Conservation (phyloP, 2,888 invertebrate species). For the Lasioglossum calceatum region DNA sequence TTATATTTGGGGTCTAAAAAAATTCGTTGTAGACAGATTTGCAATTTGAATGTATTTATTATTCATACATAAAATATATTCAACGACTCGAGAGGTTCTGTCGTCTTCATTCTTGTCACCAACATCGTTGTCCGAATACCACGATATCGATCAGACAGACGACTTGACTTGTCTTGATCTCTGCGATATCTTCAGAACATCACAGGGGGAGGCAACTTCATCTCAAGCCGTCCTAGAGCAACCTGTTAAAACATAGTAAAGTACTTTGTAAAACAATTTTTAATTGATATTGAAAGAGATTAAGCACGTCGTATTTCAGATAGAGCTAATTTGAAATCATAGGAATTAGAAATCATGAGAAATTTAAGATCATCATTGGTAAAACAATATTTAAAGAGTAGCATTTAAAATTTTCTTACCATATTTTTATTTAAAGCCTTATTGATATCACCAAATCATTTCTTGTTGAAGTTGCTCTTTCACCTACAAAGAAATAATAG, state of each 20-base stretch:
- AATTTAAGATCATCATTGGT: conserved; percentile 37
- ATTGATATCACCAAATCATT: not conserved
- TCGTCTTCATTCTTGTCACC: too few relatives aligned
- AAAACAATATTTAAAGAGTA: not conserved
- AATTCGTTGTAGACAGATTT: not conserved
- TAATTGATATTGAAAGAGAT: not conserved
- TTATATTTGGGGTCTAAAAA: not conserved
- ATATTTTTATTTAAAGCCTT: conserved; percentile 14
- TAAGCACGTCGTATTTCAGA: conserved; percentile 69
- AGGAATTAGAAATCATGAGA: conserved; percentile 62
- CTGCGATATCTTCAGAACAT: too few relatives aligned
- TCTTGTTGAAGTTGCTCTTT: not conserved
- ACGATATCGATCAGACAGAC: too few relatives aligned
- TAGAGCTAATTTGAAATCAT: conserved; percentile 82
- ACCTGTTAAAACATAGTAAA: conserved; percentile 29
- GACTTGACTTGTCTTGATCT: too few relatives aligned
- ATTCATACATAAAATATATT: not conserved
- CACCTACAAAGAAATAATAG: conserved; percentile 44
- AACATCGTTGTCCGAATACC: too few relatives aligned
- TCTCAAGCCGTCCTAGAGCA: not conserved
- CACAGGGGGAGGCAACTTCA: too few relatives aligned
- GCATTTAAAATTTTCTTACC: not conserved
- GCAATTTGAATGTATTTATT: conserved; percentile 21
- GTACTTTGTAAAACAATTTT: not conserved
- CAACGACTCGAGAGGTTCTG: too few relatives aligned